Conservation (phyloP, 2,113 vertebrate genomes). For the Uropsilus gracilis region DNA sequence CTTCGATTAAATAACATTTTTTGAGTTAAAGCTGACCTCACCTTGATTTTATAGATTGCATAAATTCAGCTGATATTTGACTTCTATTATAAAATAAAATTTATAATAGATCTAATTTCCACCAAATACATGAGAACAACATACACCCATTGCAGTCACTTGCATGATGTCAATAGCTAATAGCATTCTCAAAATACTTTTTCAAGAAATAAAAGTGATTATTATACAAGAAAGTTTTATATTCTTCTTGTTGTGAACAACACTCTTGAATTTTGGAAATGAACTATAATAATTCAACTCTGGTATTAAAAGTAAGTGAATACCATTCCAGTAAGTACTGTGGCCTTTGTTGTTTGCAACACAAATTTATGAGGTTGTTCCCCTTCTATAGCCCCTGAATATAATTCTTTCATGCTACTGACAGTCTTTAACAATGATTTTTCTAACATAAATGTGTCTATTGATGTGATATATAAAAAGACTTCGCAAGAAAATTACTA, state of each 20-base stretch:
- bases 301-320: background rate
- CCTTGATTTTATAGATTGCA: background rate
- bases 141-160: background rate
- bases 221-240: background rate
- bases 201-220: background rate
- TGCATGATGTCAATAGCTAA: background rate
- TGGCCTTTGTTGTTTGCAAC: background rate
- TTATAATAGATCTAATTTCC: background rate
- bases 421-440: constrained; percentile 29
- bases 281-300: background rate
- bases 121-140: background rate
- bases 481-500: constrained; percentile 10
- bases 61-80: background rate
- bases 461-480: background rate
- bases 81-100: background rate
- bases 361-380: background rate
- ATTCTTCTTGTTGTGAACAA: background rate
- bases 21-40: background rate
- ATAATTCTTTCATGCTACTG: background rate
- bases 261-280: background rate
- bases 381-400: constrained; percentile 7
- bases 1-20: background rate
- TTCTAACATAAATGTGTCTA: constrained; percentile 7
- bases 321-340: background rate
- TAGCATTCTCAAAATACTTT: background rate